Conservation (phyloP, 2,888 invertebrate species). For the Pristionchus fissidentatus region DNA sequence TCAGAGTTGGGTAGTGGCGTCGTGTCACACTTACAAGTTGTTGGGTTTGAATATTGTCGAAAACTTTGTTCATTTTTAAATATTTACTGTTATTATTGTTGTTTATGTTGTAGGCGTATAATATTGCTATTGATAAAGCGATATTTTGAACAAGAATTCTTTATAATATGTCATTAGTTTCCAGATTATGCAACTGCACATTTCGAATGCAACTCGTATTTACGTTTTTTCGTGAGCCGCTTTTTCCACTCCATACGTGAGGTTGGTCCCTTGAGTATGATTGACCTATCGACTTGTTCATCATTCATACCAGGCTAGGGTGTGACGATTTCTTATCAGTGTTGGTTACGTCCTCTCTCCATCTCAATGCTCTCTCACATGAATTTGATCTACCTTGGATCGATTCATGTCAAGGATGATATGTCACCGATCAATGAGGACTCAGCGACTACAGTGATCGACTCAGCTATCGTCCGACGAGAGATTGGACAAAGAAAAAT, state of each 20-base stretch:
- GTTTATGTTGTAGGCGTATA: neutral
- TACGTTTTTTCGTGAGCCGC: too few relatives aligned
- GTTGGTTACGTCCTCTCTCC: conserved; percentile 17
- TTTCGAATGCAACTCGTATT: too few relatives aligned
- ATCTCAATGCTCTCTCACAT: conserved; percentile 15
- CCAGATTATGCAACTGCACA: too few relatives aligned
- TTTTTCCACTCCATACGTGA: too few relatives aligned
- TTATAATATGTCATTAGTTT: too few relatives aligned
- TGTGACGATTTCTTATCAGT: conserved; percentile 41
- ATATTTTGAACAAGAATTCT: too few relatives aligned
- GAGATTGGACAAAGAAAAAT: neutral
- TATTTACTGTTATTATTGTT: too few relatives aligned
- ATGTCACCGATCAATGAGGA: conserved; percentile 21
- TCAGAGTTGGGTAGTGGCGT: neutral
- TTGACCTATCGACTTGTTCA: neutral
- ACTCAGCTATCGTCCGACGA: neutral
- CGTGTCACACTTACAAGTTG: neutral
- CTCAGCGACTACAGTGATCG: conserved; percentile 4
- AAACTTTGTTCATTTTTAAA: neutral
- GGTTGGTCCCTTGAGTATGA: too few relatives aligned
- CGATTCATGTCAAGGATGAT: conserved; percentile 7
- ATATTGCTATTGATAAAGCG: neutral
- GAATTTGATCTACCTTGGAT: conserved; percentile 31
- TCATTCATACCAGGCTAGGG: conserved; percentile 8
- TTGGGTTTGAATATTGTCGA: neutral